A percentile compares a stretch with the other conserved stretches of the same genome.
Conservation (phyloP, 1,140 invertebrate genomes). For the Zaprionus ornatus region DNA sequence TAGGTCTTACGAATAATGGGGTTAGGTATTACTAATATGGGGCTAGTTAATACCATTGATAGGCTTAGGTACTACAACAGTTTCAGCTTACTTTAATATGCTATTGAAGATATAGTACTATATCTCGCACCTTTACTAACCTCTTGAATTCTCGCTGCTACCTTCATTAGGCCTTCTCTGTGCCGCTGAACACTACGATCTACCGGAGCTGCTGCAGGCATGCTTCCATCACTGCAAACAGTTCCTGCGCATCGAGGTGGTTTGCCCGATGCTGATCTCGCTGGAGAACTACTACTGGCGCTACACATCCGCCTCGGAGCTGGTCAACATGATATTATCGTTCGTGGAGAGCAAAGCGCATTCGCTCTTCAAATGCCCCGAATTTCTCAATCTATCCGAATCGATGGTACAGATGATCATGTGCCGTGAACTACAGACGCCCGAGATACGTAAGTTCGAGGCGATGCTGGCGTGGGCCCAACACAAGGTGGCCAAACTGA, state of each 20-base stretch:
- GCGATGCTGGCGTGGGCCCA: conserved; percentile 96
- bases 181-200: conserved; percentile 96
- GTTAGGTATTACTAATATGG: no score
- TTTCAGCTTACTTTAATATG: no score
- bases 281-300: conserved; percentile 98
- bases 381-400: conserved; percentile 94
- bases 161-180: conserved; percentile 89
- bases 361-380: conserved; percentile 91
- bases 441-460: conserved; percentile 96
- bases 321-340: conserved; percentile 96
- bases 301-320: conserved; percentile 95
- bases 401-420: conserved; percentile 98
- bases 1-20: no score
- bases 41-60: no score
- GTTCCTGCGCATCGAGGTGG: conserved; percentile 95
- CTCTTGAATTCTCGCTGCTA: not conserved
- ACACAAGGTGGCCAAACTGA: conserved; percentile 89
- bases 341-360: conserved; percentile 94
- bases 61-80: no score
- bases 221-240: conserved; percentile 98
- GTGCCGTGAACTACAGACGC: conserved; percentile 92
- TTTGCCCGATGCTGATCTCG: conserved; percentile 95
- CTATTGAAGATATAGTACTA: no score
- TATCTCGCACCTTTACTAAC: not conserved
- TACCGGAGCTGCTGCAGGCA: conserved; percentile 95